Percentiles rank a stretch among this genome's conserved stretches.
Evolutionary conservation across 1,140 invertebrate species (phyloP).

Genomic region (Muscidifurax raptorellus): DNA sequence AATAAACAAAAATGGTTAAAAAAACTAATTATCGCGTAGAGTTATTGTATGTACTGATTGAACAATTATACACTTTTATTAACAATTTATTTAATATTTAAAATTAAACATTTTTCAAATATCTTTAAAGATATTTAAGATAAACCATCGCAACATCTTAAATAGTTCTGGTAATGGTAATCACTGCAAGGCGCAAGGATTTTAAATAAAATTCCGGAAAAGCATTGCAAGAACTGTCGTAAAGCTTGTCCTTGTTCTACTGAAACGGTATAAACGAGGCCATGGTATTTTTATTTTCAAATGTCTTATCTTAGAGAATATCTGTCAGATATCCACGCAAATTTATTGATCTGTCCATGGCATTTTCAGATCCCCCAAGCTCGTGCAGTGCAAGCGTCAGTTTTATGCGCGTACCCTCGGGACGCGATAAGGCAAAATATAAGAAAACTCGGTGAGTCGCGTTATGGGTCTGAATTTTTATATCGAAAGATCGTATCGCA

Average conservation of each 20-base stretch:
- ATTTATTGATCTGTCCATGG: constrained; percentile 70
- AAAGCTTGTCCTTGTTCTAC: constrained; percentile 49
- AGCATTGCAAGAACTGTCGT: constrained; percentile 51
- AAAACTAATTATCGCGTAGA: too few relatives aligned
- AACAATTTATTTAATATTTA: too few relatives aligned
- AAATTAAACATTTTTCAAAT: too few relatives aligned
- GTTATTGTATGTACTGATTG: too few relatives aligned
- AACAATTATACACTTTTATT: too few relatives aligned
- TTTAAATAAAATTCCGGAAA: constrained; percentile 44
- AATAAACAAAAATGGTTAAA: background rate
- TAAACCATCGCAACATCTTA: too few relatives aligned
- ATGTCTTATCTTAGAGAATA: constrained; percentile 56
- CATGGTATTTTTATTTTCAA: constrained; percentile 53
- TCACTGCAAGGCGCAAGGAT: too few relatives aligned
- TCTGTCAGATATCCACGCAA: constrained; percentile 68
- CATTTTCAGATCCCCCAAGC: constrained; percentile 37
- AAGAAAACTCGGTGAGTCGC: constrained; percentile 61
- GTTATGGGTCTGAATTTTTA: constrained; percentile 72
- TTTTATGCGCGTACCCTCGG: constrained; percentile 67
- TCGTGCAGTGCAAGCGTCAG: constrained; percentile 59
- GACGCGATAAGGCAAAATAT: constrained; percentile 68
- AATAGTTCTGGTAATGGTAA: too few relatives aligned
- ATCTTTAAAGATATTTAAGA: too few relatives aligned
- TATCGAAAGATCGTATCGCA: constrained; percentile 70
- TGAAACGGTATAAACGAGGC: constrained; percentile 46